phyloP scores from a whole-genome alignment of 2,113 vertebrate genomes.

The Jaculus jaculus region DNA sequence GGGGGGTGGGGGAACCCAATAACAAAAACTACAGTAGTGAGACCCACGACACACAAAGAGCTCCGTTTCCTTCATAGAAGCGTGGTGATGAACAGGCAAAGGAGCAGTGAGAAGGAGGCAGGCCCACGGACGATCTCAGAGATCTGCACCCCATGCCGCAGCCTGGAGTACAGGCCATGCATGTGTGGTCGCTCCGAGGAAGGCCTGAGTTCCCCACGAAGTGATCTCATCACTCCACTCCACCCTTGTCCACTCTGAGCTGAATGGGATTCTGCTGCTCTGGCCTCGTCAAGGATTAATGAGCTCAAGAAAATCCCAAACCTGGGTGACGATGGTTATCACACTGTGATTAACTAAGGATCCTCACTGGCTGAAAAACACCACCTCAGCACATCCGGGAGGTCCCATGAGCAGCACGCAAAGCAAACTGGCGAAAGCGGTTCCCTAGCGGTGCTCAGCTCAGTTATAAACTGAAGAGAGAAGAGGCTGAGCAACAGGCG shows the following conservation, averaged over 20 bases:
- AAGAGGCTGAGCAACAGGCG: background rate
- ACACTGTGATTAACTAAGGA: background rate
- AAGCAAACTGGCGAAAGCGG: background rate
- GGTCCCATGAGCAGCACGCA: background rate
- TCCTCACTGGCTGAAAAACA: background rate
- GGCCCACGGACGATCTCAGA: background rate
- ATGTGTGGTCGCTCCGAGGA: background rate
- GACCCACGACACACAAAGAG: background rate
- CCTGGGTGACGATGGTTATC: background rate
- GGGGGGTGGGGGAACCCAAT: too few species aligned
- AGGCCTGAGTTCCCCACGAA: background rate
- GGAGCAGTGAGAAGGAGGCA: too few species aligned
- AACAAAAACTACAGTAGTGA: too few species aligned
- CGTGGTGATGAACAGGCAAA: too few species aligned
- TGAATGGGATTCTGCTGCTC: background rate
- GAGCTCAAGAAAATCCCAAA: background rate
- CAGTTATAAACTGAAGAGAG: background rate
- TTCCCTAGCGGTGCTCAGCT: background rate
- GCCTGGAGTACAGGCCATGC: background rate
- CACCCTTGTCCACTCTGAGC: background rate
- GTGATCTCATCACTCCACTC: background rate
- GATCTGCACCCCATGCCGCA: background rate
- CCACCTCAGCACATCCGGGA: background rate
- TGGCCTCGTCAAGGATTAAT: background rate
- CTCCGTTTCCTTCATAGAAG: too few species aligned